Evolutionary conservation across 2,113 vertebrate species (phyloP).

Genomic region (Nycticryphes semicollaris): DNA sequence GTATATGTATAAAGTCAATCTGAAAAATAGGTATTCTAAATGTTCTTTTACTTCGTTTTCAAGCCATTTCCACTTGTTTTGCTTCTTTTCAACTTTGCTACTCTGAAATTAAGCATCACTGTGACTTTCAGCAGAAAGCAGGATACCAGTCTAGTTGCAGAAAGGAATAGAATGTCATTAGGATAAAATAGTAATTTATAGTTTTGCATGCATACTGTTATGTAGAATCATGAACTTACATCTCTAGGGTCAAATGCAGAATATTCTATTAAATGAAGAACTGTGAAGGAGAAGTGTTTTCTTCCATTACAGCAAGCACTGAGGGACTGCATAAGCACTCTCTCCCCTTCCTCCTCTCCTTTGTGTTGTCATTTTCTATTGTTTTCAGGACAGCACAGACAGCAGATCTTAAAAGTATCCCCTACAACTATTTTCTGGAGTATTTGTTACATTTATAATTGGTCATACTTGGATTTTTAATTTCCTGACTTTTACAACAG

Average conservation of each 20-base stretch:
- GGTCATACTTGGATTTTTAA: background rate
- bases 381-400: background rate
- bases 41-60: slow-evolving; percentile 12
- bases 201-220: background rate
- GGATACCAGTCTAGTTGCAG: background rate
- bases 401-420: background rate
- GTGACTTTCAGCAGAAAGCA: slow-evolving; percentile 22
- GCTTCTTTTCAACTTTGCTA: background rate
- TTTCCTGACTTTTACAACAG: background rate
- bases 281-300: background rate
- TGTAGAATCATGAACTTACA: background rate
- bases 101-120: background rate
- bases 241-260: background rate
- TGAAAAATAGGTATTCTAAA: background rate
- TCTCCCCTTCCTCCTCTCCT: background rate
- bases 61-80: background rate
- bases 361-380: background rate
- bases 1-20: background rate
- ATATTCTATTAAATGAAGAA: background rate
- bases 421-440: background rate
- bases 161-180: background rate
- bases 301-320: background rate
- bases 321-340: background rate
- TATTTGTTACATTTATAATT: background rate
- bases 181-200: background rate